phyloP scores from a whole-genome alignment of 1,140 invertebrate species.

The Ctenoplectra terminalis region DNA sequence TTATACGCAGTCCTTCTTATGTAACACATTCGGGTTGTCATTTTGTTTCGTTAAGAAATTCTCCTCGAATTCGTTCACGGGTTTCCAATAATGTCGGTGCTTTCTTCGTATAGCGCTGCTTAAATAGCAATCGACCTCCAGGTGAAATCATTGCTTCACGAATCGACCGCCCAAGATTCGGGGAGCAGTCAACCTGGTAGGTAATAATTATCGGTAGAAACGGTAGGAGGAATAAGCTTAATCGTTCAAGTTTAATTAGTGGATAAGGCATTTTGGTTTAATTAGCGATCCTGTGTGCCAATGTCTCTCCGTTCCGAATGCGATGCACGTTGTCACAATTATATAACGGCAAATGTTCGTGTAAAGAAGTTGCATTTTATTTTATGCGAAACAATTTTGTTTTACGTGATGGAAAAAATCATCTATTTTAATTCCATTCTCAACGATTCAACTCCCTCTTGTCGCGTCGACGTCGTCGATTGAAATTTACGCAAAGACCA shows the following conservation, averaged over 20 bases:
- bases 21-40: neutral
- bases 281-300: slow-evolving; percentile 41
- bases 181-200: slow-evolving; percentile 20
- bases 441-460: neutral
- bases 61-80: neutral
- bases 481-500: neutral
- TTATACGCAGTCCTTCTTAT: neutral
- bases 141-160: slow-evolving; percentile 32
- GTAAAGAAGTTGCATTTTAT: neutral
- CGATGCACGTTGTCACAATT: slow-evolving; percentile 39
- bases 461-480: neutral
- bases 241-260: slow-evolving; percentile 63
- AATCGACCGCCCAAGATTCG: slow-evolving; percentile 47
- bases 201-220: slow-evolving; percentile 63
- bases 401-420: neutral
- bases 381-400: neutral
- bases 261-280: slow-evolving; percentile 55
- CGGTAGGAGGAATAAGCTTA: slow-evolving; percentile 43
- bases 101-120: neutral
- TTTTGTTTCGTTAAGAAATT: neutral
- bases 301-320: slow-evolving; percentile 32
- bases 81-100: neutral
- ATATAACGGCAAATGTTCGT: slow-evolving; percentile 24
- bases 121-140: slow-evolving; percentile 20
- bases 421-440: neutral